Evolutionary conservation across 2,113 vertebrate species (phyloP).

Genomic region (Alosa alosa): DNA sequence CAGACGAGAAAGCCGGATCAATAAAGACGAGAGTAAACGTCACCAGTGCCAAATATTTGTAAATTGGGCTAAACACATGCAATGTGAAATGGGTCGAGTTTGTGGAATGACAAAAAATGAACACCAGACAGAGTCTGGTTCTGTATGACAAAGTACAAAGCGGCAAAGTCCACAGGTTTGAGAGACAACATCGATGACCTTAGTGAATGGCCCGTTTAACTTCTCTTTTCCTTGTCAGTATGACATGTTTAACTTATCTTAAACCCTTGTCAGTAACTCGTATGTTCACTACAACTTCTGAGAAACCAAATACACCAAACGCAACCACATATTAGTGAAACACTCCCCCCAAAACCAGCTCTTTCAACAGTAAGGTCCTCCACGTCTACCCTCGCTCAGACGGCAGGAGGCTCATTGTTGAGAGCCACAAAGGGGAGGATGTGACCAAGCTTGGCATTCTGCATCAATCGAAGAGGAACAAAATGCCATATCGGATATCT

Average conservation of each 20-base stretch:
- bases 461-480: conserved; percentile 53
- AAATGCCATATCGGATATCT: conserved; percentile 58
- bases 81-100: background rate
- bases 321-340: background rate
- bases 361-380: background rate
- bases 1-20: background rate
- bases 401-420: conserved; percentile 58
- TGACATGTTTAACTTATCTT: background rate
- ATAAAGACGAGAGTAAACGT: background rate
- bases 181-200: background rate
- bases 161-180: background rate
- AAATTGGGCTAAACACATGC: background rate
- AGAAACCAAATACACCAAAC: background rate
- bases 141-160: background rate
- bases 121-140: background rate
- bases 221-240: background rate
- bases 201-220: background rate
- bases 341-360: background rate
- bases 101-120: background rate
- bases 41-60: background rate
- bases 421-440: conserved; percentile 62
- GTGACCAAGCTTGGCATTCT: conserved; percentile 58
- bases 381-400: background rate
- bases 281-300: background rate
- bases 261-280: background rate